Evolutionary conservation across 2,113 vertebrate species (phyloP), one percentile per base, ranked within the genome.

Genomic region (Chiloscyllium plagiosum): DNA sequence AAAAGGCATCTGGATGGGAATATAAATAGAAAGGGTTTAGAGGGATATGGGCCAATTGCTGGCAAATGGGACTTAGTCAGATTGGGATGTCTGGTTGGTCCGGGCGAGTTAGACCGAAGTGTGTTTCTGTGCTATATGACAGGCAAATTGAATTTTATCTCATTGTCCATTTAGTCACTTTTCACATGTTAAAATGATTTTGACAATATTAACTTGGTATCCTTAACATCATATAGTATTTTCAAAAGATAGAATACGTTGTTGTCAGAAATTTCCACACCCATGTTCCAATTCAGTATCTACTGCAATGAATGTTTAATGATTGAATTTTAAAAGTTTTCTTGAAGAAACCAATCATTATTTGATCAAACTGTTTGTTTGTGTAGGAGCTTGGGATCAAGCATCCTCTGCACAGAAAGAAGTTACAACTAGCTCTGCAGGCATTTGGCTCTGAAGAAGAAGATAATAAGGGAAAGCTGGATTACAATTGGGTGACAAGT

Each of bases 401-500:
- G 96, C 98, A 99, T 96, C 97, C 98, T 0, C 97, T 99, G 86
- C 99, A 99, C 97, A 98, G 98, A 92, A 99, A 99, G 97, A 99
- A 99, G 96, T 98, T 99, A 42, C 99, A 99, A 97, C 97, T 99
- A 69, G 98, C 99, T 42, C 97, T 99, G 96, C 99, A 99, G 97
- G 98, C 99, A 0, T 97, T 99, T 0, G 99, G 99, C 19, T 99
- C 99, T 0, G 99, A 99, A 96, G 99, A 99, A 96, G 99, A 99
- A 66, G 98, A 99, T 80, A 99, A 98, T 96, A 99, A 99, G 33
- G 98, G 99, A 26, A 99, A 99, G 96, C 97, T 99, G 96, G 99
- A 99, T 97, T 99, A 99, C 97, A 98, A 98, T 97, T 99, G 99
- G 99, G 99, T 99, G 96, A 99, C 99, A 13, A 98, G 99, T 99